Conservation (phyloP, 2,113 vertebrate species). For the Burhinus oedicnemus region DNA sequence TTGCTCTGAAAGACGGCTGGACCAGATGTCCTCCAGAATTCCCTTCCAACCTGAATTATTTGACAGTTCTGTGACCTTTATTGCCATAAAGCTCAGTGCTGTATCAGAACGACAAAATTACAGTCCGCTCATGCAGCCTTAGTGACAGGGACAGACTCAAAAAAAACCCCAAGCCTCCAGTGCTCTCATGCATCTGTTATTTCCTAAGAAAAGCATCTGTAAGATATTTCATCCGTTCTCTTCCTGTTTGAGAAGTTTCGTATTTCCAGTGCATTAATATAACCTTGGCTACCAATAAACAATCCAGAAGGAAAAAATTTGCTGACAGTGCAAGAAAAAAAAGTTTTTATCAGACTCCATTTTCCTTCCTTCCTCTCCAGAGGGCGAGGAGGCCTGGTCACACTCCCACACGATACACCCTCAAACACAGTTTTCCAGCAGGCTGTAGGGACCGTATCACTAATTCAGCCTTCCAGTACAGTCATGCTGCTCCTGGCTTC, state of each 20-base stretch:
- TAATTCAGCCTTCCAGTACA: not conserved
- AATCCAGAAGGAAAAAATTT: slow-evolving; percentile 18
- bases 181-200: not conserved
- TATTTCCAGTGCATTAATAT: not conserved
- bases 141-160: not conserved
- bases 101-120: not conserved
- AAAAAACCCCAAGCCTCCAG: not conserved
- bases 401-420: not conserved
- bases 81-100: not conserved
- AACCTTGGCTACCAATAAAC: slow-evolving; percentile 34
- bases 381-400: not conserved
- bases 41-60: not conserved
- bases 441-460: not conserved
- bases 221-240: not conserved
- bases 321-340: not conserved
- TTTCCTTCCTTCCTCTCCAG: not conserved
- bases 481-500: not conserved
- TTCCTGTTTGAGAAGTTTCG: slow-evolving; percentile 34
- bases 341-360: not conserved
- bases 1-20: not conserved
- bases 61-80: not conserved
- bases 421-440: not conserved
- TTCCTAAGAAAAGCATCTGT: slow-evolving; percentile 38
- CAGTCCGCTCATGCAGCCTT: not conserved
- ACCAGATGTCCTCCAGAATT: not conserved